Evolutionary conservation across 1,140 invertebrate genomes (phyloP), one percentile per base, ranked within the genome.

Genomic region (Pemphigus obesinymphae): DNA sequence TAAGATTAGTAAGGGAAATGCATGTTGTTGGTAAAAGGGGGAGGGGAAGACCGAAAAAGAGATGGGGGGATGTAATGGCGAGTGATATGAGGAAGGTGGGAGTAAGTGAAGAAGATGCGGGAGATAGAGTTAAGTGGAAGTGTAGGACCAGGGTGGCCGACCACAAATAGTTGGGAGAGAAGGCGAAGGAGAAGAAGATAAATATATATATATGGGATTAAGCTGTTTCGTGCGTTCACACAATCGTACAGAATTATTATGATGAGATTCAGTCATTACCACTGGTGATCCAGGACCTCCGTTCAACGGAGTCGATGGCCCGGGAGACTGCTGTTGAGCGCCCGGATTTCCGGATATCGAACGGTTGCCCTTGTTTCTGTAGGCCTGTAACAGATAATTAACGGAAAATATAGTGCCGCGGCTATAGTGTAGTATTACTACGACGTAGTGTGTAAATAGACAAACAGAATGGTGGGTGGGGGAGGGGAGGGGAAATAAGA

Each of bases 331-430:
- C 31, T 80, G 76, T 43, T 55, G 76, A 20, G n/a, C 15, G 6
- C 55, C 48, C 26, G 76, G 43, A n/a, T 63, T 80, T 1, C 55
- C 55, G 8, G 76, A 63, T 80, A 80, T 80, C 53, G 76, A 80
- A 20, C 76, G 55, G n/a, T 80, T 80, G 3, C 76, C 76, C 26
- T 80, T 80, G 40, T 80, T 80, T 20, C 76, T 80, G 23, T 80
- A 80, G 4, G 76, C 50, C 76, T 80, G 76, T 45, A 45, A 80
- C 23, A 29, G 10, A 43, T 11, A 61, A n/a, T 10, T 11, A 75
- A 50, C 34, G 3, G 29, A 10, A 40, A 15, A 23, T 58, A 55
- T 0, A 20, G 48, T 75, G 20, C 20, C 10, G 37, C 23, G 8
- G 31, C 20, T 26, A 37, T 23, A 29, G 53, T 34, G 26, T n/a